Percentiles rank a stretch among this genome's conserved stretches.
Evolutionary conservation across 2,797 vertebrate genomes (phyloP).

Genomic region (Liasis olivaceus): DNA sequence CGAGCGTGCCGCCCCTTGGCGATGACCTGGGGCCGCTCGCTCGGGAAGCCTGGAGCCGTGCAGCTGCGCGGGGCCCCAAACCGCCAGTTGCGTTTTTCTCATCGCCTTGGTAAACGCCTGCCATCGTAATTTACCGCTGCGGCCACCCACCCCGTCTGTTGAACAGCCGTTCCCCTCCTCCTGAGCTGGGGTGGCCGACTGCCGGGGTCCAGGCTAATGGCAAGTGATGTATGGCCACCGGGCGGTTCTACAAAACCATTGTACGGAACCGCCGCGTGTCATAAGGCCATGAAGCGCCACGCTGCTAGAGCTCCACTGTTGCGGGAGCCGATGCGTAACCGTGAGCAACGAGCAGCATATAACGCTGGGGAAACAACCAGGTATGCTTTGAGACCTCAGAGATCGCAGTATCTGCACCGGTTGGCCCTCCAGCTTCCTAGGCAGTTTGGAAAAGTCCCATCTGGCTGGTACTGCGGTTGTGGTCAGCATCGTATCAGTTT

Average conservation of each 20-base stretch:
- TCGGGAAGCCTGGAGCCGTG: neutral
- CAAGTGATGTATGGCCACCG: neutral
- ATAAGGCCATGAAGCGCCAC: neutral
- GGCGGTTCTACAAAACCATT: neutral
- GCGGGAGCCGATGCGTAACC: rapidly evolving
- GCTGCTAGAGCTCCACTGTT: neutral
- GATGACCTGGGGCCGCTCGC: neutral
- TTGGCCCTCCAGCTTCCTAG: neutral
- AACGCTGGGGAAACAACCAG: neutral
- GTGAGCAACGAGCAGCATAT: neutral
- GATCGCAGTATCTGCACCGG: neutral
- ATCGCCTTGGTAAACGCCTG: rapidly evolving
- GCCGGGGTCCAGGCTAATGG: neutral
- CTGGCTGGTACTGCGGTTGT: neutral
- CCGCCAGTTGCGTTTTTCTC: rapidly evolving
- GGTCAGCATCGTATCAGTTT: neutral
- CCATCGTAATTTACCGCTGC: too few species aligned
- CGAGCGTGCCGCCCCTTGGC: neutral
- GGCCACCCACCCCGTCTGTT: neutral
- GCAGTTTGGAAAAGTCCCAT: neutral
- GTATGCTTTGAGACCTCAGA: neutral
- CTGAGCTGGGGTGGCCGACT: neutral
- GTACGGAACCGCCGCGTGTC: neutral
- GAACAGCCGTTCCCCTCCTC: neutral
- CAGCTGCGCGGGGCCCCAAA: too few species aligned